Base-by-base conservation (phyloP, 2,888 invertebrate species). In the Thereva unica region DNA sequence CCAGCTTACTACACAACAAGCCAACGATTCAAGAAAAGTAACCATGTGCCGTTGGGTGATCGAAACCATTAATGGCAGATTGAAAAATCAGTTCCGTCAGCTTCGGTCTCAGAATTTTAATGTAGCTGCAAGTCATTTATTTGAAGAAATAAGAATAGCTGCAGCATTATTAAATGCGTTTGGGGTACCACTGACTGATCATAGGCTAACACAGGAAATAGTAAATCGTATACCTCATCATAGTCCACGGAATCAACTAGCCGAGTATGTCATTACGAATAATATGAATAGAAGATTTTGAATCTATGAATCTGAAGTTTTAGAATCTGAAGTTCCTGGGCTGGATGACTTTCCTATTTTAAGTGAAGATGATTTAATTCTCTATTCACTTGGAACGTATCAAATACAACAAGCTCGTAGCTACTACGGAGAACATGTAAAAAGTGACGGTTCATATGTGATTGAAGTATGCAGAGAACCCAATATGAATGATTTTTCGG, bases 11-110 rank as follows among this genome's bases (percentile, higher is more conserved):
- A 4, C 45, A 9, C n/a, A n/a, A n/a, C n/a, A 45, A 6, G 45
- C 10, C n/a, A 45, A 45, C 9, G 45, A 45, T 45, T 45, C 45
- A 9, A 45, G 45, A 45, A 45, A 45, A 45, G 45, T 45, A 45
- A 45, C 45, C 4, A 45, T 45, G 45, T 45, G 45, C 45, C 5
- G 45, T 4, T 45, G 45, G 45, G n/a, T 45, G 10, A 12, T 45
- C 10, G 45, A 45, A 45, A 9, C 45, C 9, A 45, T 45, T 10
- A 45, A 9, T 45, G 45, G 45, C 9, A 9, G 45, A 4, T 12
- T 45, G 9, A 45, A 45, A 9, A 45, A 45, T 12, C n/a, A 45
- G 10, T 45, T 9, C 10, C 9, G 10, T 4, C 45, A 45, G 10
- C 10, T 45, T 10, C 9, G 45, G 10, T 4, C 9, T 12, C 45